Evolutionary conservation across 2,113 vertebrate species (phyloP).

Genomic region (Datnioides undecimradiatus): DNA sequence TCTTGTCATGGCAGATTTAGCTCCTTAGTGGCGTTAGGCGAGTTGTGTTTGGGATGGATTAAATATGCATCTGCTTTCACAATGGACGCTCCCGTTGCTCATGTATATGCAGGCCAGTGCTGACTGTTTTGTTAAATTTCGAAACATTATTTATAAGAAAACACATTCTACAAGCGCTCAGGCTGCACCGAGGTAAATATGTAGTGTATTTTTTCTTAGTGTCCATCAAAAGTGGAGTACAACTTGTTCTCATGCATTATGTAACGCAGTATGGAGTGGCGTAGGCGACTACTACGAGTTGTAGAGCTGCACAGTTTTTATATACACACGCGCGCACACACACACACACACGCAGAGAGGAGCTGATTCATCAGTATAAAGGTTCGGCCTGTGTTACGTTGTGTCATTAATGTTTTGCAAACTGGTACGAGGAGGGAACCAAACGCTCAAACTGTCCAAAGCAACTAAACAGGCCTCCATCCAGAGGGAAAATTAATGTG

Average conservation of each 20-base stretch:
- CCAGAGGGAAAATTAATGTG: slow-evolving; percentile 59
- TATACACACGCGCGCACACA: slow-evolving; percentile 3
- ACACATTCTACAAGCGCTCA: not conserved
- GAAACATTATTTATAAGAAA: not conserved
- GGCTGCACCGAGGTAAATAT: not conserved
- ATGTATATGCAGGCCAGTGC: not conserved
- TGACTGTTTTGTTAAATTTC: not conserved
- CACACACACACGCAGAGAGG: slow-evolving; percentile 8
- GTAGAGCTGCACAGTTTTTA: slow-evolving; percentile 58
- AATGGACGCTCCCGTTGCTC: slow-evolving; percentile 31
- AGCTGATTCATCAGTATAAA: slow-evolving; percentile 45
- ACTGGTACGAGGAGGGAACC: slow-evolving; percentile 32
- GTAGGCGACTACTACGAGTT: slow-evolving; percentile 78
- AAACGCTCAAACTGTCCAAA: slow-evolving; percentile 13
- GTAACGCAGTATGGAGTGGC: slow-evolving; percentile 70
- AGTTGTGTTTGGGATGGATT: slow-evolving; percentile 48
- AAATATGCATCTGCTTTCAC: slow-evolving; percentile 52
- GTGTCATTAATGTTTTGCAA: slow-evolving; percentile 39
- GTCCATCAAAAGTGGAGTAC: slow-evolving; percentile 68
- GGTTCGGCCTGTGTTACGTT: slow-evolving; percentile 9
- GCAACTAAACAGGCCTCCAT: slow-evolving; percentile 47
- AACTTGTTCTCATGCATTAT: slow-evolving; percentile 82
- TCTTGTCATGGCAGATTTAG: not conserved
- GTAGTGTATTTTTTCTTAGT: slow-evolving; percentile 8
- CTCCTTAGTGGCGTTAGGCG: not conserved